Percentiles rank a stretch among this genome's conserved stretches.
These are phyloP conservation scores for Otolemur garnettii DNA, from an alignment of 2,113 vertebrate species.

Conservation along the genomic window DNA sequence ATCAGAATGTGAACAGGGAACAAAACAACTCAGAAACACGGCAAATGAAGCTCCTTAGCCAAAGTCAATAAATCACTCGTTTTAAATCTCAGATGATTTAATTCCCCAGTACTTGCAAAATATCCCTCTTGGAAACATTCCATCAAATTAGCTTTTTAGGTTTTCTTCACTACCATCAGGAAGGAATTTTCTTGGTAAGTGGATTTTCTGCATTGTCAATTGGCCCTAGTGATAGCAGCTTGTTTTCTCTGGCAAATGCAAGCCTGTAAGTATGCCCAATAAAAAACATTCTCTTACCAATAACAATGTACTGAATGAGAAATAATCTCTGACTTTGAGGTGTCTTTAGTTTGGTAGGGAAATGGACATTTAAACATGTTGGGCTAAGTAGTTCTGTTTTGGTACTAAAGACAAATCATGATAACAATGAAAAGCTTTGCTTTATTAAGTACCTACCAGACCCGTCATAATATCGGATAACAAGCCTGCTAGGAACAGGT, in stretches of 20 bases:
- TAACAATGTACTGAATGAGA: neutral
- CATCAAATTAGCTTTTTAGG: neutral
- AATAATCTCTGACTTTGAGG: neutral
- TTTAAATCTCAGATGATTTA: slow-evolving; percentile 43
- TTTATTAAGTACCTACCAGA: neutral
- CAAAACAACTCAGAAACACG: slow-evolving; percentile 36
- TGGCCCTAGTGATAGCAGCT: neutral
- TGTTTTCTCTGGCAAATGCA: neutral
- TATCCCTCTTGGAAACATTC: neutral
- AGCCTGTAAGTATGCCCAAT: neutral
- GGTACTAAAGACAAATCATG: neutral
- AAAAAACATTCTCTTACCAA: neutral
- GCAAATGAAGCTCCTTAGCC: neutral
- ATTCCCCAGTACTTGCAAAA: slow-evolving; percentile 26
- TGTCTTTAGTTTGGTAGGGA: neutral
- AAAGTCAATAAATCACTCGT: slow-evolving; percentile 3
- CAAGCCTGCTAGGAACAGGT: neutral
- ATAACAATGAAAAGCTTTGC: neutral
- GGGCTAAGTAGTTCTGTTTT: neutral
- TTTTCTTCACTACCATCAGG: neutral
- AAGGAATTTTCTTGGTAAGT: neutral
- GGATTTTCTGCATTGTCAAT: neutral
- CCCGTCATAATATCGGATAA: neutral
- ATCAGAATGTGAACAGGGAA: neutral
- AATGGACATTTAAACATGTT: neutral